Conservation (phyloP, 2,888 invertebrate genomes). For the Syrista parreyssii region DNA sequence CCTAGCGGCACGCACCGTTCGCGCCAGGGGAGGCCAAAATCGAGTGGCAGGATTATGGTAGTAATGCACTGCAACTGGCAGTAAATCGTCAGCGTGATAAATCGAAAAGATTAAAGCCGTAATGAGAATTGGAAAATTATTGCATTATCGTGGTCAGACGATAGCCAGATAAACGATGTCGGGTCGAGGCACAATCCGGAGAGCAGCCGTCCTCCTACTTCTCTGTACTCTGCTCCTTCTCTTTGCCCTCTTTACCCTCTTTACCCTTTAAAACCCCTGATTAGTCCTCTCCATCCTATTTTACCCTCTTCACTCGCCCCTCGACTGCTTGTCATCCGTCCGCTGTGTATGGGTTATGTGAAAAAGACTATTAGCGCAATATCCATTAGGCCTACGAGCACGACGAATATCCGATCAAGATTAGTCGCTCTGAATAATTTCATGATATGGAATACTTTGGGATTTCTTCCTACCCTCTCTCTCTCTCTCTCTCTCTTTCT, state of each 20-base stretch:
- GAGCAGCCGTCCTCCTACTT: background rate
- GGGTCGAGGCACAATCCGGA: background rate
- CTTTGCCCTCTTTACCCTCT: background rate
- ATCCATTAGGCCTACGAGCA: background rate
- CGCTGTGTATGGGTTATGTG: background rate
- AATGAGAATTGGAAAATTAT: slow-evolving; percentile 40
- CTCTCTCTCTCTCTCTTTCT: too few relatives aligned
- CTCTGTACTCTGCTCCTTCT: background rate
- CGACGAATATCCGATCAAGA: background rate
- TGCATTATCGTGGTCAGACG: slow-evolving; percentile 30
- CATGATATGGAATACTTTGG: background rate
- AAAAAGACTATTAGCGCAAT: background rate
- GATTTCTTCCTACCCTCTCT: too few relatives aligned
- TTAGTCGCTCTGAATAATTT: background rate
- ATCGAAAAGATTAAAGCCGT: slow-evolving; percentile 49
- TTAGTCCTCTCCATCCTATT: background rate
- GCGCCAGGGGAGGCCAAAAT: slow-evolving; percentile 37
- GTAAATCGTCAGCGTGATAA: slow-evolving; percentile 52
- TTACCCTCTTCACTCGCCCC: background rate
- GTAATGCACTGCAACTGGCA: slow-evolving; percentile 45
- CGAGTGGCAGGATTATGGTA: slow-evolving; percentile 48
- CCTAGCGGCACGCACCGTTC: slow-evolving; percentile 15
- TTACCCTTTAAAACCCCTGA: background rate
- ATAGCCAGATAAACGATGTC: slow-evolving; percentile 22
- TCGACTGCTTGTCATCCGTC: background rate